phyloP scores from a whole-genome alignment of 2,888 invertebrate species.

The Caenorhabditis sp. region DNA sequence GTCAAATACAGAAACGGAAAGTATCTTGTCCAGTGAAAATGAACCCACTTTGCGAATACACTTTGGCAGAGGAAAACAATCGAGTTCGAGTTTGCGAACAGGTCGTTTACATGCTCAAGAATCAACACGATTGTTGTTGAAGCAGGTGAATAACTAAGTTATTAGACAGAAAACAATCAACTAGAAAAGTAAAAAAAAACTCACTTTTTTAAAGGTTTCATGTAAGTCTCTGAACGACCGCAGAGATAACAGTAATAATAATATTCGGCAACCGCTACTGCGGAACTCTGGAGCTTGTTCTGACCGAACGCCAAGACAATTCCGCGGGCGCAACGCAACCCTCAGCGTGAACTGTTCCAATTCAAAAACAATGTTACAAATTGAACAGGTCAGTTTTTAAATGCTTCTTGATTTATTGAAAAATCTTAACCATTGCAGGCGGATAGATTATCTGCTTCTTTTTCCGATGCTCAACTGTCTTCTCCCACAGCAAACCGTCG shows the following conservation, averaged over 20 bases:
- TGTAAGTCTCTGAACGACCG: constrained; percentile 61
- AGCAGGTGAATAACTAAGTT: constrained; percentile 64
- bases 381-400: constrained; percentile 41
- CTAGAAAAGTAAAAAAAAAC: too few relatives aligned
- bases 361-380: constrained; percentile 17
- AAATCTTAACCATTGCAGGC: constrained; percentile 22
- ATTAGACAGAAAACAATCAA: background rate
- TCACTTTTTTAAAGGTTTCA: constrained; percentile 56
- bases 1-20: constrained; percentile 66
- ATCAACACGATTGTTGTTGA: constrained; percentile 62
- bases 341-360: constrained; percentile 9
- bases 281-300: background rate
- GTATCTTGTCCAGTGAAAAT: constrained; percentile 65
- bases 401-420: background rate
- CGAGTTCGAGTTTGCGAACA: constrained; percentile 47
- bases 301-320: constrained; percentile 4
- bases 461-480: too few relatives aligned
- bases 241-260: constrained; percentile 24
- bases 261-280: constrained; percentile 29
- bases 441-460: background rate
- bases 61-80: constrained; percentile 67
- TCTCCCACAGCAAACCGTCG: constrained; percentile 25
- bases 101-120: constrained; percentile 47
- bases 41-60: constrained; percentile 75
- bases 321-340: constrained; percentile 26